A percentile compares a stretch with the other conserved stretches of the same genome.
Conservation (phyloP, 2,888 invertebrate genomes). For the Diarsia dahlii region DNA sequence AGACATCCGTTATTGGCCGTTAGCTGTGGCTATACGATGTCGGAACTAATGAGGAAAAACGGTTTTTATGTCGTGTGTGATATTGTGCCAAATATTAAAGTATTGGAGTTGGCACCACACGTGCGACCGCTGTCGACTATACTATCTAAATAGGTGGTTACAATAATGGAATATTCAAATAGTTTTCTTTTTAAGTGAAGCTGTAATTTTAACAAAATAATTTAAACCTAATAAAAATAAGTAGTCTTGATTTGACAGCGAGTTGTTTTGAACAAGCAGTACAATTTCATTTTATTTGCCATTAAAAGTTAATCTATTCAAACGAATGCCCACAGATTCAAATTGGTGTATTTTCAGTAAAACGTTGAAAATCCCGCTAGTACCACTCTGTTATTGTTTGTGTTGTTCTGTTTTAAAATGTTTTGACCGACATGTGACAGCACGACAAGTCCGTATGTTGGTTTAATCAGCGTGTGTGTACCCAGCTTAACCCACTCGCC, state of each 20-base stretch:
- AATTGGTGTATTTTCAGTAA: constrained; percentile 15
- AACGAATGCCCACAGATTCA: constrained; percentile 6
- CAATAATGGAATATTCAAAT: background rate
- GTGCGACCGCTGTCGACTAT: constrained; percentile 11
- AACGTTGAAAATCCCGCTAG: background rate
- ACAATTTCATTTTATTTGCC: background rate
- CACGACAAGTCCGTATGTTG: background rate
- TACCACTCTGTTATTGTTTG: background rate
- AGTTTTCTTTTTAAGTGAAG: background rate
- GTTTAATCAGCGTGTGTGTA: constrained; percentile 12
- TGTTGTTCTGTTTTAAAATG: constrained; percentile 18
- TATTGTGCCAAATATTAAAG: constrained; percentile 41
- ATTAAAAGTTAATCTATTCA: background rate
- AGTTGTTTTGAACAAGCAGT: background rate
- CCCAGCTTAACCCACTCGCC: constrained; percentile 5
- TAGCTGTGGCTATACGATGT: constrained; percentile 40
- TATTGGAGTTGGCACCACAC: constrained; percentile 3
- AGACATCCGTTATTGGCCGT: constrained; percentile 52
- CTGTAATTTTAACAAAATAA: background rate
- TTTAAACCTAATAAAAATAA: background rate
- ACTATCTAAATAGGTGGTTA: background rate
- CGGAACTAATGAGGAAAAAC: constrained; percentile 59
- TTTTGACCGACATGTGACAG: background rate
- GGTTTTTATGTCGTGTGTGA: constrained; percentile 32
- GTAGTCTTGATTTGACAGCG: background rate